Base-by-base conservation (phyloP, 2,113 vertebrate genomes). In the Brachyhypopomus occidentalis region DNA sequence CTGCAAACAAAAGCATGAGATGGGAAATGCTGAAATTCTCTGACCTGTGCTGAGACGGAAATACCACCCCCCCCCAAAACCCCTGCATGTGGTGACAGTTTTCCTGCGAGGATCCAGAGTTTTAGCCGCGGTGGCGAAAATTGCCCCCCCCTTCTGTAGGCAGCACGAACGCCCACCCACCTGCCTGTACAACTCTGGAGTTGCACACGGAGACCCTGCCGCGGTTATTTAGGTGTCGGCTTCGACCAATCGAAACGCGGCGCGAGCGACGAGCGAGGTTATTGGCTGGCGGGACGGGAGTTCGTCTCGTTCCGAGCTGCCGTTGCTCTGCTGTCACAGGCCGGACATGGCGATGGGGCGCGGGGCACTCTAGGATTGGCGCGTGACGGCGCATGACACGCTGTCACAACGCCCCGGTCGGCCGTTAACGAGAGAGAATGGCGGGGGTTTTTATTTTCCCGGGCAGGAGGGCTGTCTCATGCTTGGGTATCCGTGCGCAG, bases 1-100 rank as follows among this genome's bases (percentile, higher is more conserved):
- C 25, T 59, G 38, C 69, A 88, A 88, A 88, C 72, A 87, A 75
- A 83, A 75, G 81, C 64, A 82, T 4, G 73, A 25, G 66, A 25
- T 14, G 34, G 70, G 67, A 60, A 75, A 70, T 70, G 75, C 78
- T 71, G 25, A 75, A 75, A 52, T 4, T 71, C 56, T 70, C 62
- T 45, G 55, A 67, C 78, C 77, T 83, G 75, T 14, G 79, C 73
- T 75, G 16, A n/a, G 63, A 66, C 0, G 72, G 38, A 70, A 58
- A 67, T 48, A 41, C 52, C 1, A 48, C 59, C 30, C 22, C 41
- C 41, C 41, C 45, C 45, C 45, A 0, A 5, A 52, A 52, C 45
- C 45, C 12, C 45, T 52, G 45, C 5, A 52, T 52, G 45, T 52
- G 45, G 45, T 52, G 45, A 70, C 38, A 19, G 7, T 69, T 34